Evolutionary conservation across 2,888 invertebrate species (phyloP).

Genomic region (Petrophora chlorosata): DNA sequence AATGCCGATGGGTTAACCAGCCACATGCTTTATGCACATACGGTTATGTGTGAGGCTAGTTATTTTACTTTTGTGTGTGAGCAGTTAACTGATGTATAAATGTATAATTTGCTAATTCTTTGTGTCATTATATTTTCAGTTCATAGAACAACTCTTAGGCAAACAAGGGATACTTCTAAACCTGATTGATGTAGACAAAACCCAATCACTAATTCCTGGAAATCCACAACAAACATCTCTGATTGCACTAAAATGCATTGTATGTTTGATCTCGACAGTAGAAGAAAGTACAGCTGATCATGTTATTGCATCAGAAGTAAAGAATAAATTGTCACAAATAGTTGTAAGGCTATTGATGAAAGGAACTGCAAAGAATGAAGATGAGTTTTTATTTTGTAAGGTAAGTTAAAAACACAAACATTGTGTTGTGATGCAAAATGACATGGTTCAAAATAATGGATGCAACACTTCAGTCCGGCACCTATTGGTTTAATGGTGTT

Average conservation of each 20-base stretch:
- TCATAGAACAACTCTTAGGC: conserved; percentile 65
- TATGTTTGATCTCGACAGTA: conserved; percentile 47
- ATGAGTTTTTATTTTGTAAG: conserved; percentile 79
- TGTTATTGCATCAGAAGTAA: conserved; percentile 48
- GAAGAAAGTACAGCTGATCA: conserved; percentile 48
- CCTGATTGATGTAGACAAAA: conserved; percentile 54
- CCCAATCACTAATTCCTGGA: conserved; percentile 40
- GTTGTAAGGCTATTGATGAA: conserved; percentile 68
- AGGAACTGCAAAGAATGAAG: conserved; percentile 57
- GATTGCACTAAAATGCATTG: conserved; percentile 64
- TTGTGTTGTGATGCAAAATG: too few relatives aligned
- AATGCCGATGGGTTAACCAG: too few relatives aligned
- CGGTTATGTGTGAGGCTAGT: too few relatives aligned
- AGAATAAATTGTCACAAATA: conserved; percentile 63
- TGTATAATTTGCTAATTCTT: not conserved
- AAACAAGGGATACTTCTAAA: conserved; percentile 61
- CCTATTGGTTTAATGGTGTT: too few relatives aligned
- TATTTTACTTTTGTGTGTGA: not conserved
- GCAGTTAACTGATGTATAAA: not conserved
- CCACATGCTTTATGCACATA: too few relatives aligned
- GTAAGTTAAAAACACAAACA: conserved; percentile 58
- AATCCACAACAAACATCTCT: conserved; percentile 61
- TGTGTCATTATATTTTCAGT: conserved; percentile 46
- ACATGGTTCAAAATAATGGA: too few relatives aligned
- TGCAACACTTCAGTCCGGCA: too few relatives aligned